Evolutionary conservation across 1,140 invertebrate species (phyloP), one percentile per base, ranked within the genome.

Genomic region (Eciton burchellii): DNA sequence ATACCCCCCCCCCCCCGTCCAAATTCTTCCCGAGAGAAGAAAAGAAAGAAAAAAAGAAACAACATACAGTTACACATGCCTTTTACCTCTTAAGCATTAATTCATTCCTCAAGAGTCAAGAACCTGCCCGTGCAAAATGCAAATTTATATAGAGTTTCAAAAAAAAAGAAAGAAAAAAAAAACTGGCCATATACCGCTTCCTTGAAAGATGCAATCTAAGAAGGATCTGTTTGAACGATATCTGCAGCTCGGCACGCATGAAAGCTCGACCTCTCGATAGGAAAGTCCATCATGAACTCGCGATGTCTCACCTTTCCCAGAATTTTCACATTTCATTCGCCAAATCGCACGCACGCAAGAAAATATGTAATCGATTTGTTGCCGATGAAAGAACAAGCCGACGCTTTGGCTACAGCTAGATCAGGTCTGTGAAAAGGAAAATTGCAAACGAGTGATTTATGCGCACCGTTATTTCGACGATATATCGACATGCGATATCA

Each of bases 51-150:
- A 11, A 16, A 11, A 16, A 74, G 24, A 62, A 49, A 1, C 21
- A 49, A 1, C 21, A 4, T 74, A 62, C 21, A 57, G 54, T 21
- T 56, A 56, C 16, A 66, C 14, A 16, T 24, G 26, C 56, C 63
- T 43, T 77, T 56, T 68, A 6, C 43, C 16, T 56, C 12, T 56
- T 56, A 45, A n/a, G n/a, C 45, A 49, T 56, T 68, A 79, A 79
- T 79, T 45, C 21, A 70, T 68, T 62, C 66, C 68, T 77, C 49
- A 77, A 35, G 68, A 59, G 49, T 35, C 74, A 57, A 79, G 49
- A 79, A 70, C n/a, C 49, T 54, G 16, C 49, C 60, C 49, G 52
- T 85, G n/a, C 59, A 59, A 81, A 84, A 72, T 41, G 24, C 29
- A 83, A 83, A 73, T 57, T 65, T 19, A 49, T 41, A 21, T 54